Conservation (phyloP, 1,140 invertebrate species). For the Dinoponera quadriceps region DNA sequence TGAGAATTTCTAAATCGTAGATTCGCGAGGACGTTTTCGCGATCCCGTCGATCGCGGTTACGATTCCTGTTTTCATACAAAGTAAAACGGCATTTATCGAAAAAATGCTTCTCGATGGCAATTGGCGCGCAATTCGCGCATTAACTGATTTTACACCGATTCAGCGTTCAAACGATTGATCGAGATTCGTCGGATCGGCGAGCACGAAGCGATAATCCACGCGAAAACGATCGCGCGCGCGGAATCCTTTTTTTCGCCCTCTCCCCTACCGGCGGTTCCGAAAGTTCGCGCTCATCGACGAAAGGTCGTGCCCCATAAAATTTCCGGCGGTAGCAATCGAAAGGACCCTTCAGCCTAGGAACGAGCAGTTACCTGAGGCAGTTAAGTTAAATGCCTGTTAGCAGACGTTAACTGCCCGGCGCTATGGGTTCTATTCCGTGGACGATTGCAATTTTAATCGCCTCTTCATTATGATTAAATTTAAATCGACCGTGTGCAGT, state of each 20-base stretch:
- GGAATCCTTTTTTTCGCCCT: not conserved
- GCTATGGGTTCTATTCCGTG: conserved; percentile 81
- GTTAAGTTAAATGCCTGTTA: conserved; percentile 86
- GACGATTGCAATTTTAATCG: conserved; percentile 86
- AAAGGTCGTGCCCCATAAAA: conserved; percentile 80
- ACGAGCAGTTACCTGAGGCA: conserved; percentile 84
- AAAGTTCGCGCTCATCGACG: conserved; percentile 64
- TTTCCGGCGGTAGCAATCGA: conserved; percentile 82
- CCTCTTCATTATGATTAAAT: conserved; percentile 84
- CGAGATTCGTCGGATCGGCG: not conserved
- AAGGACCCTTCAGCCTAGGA: conserved; percentile 85
- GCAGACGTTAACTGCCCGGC: conserved; percentile 82
- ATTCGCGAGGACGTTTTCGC: not conserved
- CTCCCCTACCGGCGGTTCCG: conserved; percentile 17
- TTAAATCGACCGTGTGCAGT: conserved; percentile 81
- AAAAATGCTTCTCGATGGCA: conserved; percentile 10
- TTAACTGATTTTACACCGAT: conserved; percentile 40
- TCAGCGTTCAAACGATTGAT: conserved; percentile 14
- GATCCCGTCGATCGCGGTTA: not conserved
- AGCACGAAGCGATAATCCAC: conserved; percentile 3
- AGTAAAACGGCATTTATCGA: conserved; percentile 25
- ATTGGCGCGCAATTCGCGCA: not conserved
- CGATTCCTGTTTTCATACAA: conserved; percentile 2
- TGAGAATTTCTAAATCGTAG: too few species aligned
- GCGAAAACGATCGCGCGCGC: conserved; percentile 22